These are phyloP conservation scores for Laothoe populi DNA, from an alignment of 2,888 invertebrate genomes.

Conservation along the genomic window DNA sequence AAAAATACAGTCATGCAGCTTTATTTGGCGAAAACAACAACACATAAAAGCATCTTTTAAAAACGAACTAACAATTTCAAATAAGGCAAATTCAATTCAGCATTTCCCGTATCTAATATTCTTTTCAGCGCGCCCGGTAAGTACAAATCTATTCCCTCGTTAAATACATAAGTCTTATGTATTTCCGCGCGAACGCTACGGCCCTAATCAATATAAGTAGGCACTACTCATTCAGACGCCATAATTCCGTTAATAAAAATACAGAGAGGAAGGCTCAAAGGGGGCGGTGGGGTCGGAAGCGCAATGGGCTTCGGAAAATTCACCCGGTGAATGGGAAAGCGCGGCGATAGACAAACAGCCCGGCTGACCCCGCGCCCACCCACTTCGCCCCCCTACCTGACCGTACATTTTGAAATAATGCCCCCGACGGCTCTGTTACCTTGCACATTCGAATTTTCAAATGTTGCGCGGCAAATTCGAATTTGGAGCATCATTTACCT, in stretches of 20 bases:
- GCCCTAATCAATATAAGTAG: constrained; percentile 80
- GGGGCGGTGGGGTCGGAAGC: constrained; percentile 64
- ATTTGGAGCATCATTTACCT: constrained; percentile 40
- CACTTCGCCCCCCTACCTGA: constrained; percentile 54
- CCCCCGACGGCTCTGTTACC: constrained; percentile 62
- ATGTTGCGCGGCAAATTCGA: constrained; percentile 33
- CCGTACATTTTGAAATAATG: constrained; percentile 81
- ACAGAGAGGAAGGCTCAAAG: constrained; percentile 68
- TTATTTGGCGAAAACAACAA: background rate
- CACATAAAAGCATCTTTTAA: constrained; percentile 14
- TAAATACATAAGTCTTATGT: constrained; percentile 21
- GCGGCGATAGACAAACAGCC: constrained; percentile 83
- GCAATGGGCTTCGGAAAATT: constrained; percentile 82
- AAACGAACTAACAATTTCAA: background rate
- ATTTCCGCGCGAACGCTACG: constrained; percentile 33
- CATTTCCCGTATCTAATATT: constrained; percentile 16
- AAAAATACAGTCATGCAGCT: background rate
- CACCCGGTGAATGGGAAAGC: constrained; percentile 83
- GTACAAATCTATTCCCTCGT: constrained; percentile 24
- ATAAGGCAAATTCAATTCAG: constrained; percentile 12
- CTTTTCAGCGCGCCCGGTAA: constrained; percentile 18
- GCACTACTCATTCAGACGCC: constrained; percentile 75
- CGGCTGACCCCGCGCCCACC: constrained; percentile 67
- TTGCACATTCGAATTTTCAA: constrained; percentile 31
- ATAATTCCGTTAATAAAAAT: constrained; percentile 83